phyloP scores from a whole-genome alignment of 23 tunicate genomes.

The Styela plicata region DNA sequence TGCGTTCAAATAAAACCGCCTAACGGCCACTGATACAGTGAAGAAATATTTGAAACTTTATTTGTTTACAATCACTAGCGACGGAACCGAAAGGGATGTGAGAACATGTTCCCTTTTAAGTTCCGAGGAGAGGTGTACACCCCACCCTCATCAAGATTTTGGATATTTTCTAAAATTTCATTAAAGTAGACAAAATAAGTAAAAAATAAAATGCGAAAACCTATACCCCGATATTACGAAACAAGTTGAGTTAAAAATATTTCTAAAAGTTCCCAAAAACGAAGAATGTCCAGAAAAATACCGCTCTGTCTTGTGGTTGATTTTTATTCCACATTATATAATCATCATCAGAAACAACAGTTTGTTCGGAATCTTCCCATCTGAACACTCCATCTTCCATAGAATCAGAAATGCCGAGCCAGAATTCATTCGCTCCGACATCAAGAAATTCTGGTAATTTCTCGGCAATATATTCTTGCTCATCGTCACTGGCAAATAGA shows the following conservation, averaged over 20 bases:
- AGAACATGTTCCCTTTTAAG: no score
- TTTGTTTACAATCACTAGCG: no score
- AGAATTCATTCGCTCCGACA: constrained; percentile 64
- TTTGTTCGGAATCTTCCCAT: constrained; percentile 64
- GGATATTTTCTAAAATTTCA: no score
- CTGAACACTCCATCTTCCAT: constrained; percentile 74
- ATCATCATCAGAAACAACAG: constrained; percentile 16
- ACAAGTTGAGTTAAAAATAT: background rate
- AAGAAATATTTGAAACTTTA: no score
- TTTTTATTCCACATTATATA: constrained; percentile 62
- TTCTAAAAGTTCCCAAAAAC: background rate
- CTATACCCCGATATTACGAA: no score
- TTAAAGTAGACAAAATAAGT: no score
- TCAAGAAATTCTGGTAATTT: constrained; percentile 59
- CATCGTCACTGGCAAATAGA: constrained; percentile 37
- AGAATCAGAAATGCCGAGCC: constrained; percentile 95
- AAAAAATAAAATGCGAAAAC: no score
- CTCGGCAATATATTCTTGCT: constrained; percentile 54
- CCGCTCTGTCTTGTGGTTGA: constrained; percentile 69
- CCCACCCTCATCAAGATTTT: no score
- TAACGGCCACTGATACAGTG: no score
- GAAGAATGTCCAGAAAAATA: constrained; percentile 10
- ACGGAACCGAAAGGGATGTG: no score
- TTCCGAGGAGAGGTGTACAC: no score
- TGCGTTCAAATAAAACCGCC: no score